Evolutionary conservation across 2,113 vertebrate species (phyloP).

Genomic region (Ondatra zibethicus): DNA sequence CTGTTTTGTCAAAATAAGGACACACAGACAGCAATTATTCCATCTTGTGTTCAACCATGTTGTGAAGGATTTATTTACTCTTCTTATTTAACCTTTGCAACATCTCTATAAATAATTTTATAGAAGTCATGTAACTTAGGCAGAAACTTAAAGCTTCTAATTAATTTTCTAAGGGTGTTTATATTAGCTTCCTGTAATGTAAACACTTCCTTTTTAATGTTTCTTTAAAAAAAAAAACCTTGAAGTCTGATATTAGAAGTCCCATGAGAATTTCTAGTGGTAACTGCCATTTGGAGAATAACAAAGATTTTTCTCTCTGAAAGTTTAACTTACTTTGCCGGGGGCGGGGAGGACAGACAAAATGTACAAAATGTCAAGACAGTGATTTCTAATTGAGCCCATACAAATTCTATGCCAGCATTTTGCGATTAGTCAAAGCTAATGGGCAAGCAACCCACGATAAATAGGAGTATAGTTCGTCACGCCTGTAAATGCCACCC

Average conservation of each 20-base stretch:
- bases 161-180: constrained; percentile 11
- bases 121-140: constrained; percentile 9
- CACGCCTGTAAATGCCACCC: neutral
- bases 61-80: neutral
- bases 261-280: neutral
- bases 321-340: neutral
- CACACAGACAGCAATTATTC: constrained; percentile 22
- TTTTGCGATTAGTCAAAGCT: neutral
- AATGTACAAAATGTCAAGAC: constrained; percentile 8
- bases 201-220: neutral
- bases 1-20: constrained; percentile 40
- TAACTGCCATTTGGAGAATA: constrained; percentile 21
- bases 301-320: constrained; percentile 22
- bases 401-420: constrained; percentile 20
- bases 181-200: constrained; percentile 22
- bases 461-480: neutral
- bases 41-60: neutral
- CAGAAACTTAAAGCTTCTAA: constrained; percentile 7
- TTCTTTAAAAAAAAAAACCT: constrained; percentile 37
- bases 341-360: neutral
- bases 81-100: neutral
- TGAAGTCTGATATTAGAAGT: neutral
- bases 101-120: constrained; percentile 23
- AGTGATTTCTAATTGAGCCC: constrained; percentile 48
- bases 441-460: neutral